Base-by-base conservation (phyloP, 2,797 vertebrate species). In the Arnoldichthys spilopterus region DNA sequence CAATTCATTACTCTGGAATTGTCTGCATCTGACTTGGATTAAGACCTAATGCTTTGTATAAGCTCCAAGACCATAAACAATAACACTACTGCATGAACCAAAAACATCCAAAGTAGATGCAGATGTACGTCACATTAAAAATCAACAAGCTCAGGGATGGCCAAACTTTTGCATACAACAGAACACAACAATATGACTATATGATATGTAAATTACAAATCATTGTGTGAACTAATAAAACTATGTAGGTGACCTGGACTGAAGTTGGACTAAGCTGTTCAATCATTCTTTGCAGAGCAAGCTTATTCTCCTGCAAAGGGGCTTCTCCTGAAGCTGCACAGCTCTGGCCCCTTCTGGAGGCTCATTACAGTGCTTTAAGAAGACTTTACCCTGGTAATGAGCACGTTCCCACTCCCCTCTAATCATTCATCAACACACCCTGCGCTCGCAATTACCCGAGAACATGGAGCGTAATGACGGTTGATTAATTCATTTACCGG, bases 401-500 rank as follows among this genome's bases (percentile, higher is more conserved):
- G 82, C 82, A 75, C 58, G 59, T 79, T 74, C 81, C 77, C 76
- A 69, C 71, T 84, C 72, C 77, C 75, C 79, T 78, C 56, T 85
- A 85, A 86, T 87, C 79, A 87, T 86, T 85, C 84, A 88, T 87
- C 82, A 83, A 37, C 71, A 56, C 76, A 72, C 74, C 15, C 9
- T 32, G 45, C 51, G 63, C 80, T 78, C 56, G 30, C 72, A 82
- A 85, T 85, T 84, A 86, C 84, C 73, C 64, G 63, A 54, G 61
- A 81, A 84, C 78, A 67, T 47, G 45, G 64, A 71, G 80, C 53
- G 45, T 84, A 86, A 84, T 84, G 84, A 80, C 70, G 76, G 74
- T 74, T 83, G 84, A 86, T 86, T 84, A 85, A 84, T 86, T 83
- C 73, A 85, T 86, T 85, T 83, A 80, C 62, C 69, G 72, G 49